Evolutionary conservation across 2,797 vertebrate genomes (phyloP).

Genomic region (Pangasius larnaudii): DNA sequence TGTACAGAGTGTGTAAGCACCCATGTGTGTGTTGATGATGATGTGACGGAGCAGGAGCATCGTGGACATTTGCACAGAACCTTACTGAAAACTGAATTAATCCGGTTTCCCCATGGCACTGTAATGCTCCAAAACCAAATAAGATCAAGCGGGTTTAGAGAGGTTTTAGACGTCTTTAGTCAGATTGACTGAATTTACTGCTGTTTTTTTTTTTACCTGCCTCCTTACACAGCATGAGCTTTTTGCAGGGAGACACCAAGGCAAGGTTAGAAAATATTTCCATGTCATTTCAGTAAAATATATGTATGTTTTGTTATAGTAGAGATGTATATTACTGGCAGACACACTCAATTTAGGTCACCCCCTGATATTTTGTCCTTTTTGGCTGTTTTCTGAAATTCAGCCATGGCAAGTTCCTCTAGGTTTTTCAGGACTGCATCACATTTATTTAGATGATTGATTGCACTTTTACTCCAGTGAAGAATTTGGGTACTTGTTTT

Average conservation of each 20-base stretch:
- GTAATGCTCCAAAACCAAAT: background rate
- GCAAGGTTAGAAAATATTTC: background rate
- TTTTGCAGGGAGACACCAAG: background rate
- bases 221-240: background rate
- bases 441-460: background rate
- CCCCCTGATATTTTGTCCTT: background rate
- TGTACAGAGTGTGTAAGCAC: background rate
- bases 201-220: background rate
- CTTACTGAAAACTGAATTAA: background rate
- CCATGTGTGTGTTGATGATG: background rate
- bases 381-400: background rate
- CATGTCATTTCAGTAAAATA: background rate
- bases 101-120: background rate
- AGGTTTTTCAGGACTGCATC: background rate
- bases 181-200: background rate
- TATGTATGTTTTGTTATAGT: background rate
- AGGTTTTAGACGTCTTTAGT: background rate
- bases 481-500: background rate
- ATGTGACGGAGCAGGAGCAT: background rate
- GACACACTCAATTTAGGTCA: slow-evolving; percentile 8
- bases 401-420: background rate
- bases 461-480: background rate
- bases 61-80: background rate
- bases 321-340: background rate
- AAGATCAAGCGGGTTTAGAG: background rate